Percentiles rank a stretch among this genome's conserved stretches.
phyloP scores from a whole-genome alignment of 1,140 invertebrate genomes.

The Cotesia chilonis region DNA sequence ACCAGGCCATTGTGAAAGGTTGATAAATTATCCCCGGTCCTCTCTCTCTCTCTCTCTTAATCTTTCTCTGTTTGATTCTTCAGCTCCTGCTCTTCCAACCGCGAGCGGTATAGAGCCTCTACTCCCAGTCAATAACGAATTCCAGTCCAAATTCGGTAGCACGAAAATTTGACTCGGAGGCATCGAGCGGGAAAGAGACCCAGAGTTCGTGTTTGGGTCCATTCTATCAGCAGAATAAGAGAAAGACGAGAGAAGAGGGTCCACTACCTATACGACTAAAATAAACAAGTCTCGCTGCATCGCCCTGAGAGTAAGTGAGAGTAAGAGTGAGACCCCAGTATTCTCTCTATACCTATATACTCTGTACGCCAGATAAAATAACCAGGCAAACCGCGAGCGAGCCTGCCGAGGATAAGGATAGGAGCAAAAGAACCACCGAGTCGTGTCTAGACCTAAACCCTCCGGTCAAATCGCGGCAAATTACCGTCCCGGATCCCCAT shows the following conservation, averaged over 20 bases:
- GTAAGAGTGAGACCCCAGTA: not conserved
- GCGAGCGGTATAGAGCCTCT: not conserved
- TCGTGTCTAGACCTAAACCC: constrained; percentile 52
- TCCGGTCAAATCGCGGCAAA: constrained; percentile 53
- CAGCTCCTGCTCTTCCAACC: not conserved
- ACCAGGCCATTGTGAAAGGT: constrained; percentile 20
- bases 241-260: too few species aligned
- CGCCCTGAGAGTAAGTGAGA: not conserved
- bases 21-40: constrained; percentile 14
- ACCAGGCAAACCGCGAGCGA: constrained; percentile 7
- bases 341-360: too few species aligned
- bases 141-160: constrained; percentile 50
- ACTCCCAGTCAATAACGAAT: constrained; percentile 42
- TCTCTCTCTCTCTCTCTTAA: too few species aligned
- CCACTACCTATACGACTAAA: not conserved
- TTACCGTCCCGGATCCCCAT: constrained; percentile 46
- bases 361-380: too few species aligned
- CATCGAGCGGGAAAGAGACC: constrained; percentile 21
- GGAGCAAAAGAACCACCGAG: constrained; percentile 2
- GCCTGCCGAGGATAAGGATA: not conserved
- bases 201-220: not conserved
- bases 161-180: constrained; percentile 50
- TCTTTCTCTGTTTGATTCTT: not conserved
- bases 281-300: too few species aligned
- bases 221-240: too few species aligned